A percentile compares a stretch with the other conserved stretches of the same genome.
These are phyloP conservation scores for Geophilus truncorum DNA, from an alignment of 2,888 invertebrate genomes.

Conservation along the genomic window DNA sequence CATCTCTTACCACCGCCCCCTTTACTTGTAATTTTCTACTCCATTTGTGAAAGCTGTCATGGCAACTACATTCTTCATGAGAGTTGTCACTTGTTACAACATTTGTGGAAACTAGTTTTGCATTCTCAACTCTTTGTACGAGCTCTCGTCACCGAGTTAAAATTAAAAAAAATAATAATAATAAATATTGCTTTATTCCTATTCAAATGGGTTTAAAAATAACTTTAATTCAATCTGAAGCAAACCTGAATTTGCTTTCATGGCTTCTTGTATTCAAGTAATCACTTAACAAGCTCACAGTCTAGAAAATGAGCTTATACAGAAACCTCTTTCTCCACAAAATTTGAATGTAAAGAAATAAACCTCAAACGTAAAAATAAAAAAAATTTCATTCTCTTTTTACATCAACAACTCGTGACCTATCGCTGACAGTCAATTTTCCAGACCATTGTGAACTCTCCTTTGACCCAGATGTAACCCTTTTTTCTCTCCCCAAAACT, in stretches of 20 bases:
- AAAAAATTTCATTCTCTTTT: background rate
- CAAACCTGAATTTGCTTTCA: constrained; percentile 1
- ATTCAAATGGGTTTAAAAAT: background rate
- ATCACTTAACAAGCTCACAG: background rate
- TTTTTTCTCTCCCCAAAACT: background rate
- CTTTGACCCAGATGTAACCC: background rate
- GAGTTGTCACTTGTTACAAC: background rate
- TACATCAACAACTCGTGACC: background rate
- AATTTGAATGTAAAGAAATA: no score
- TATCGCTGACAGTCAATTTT: background rate
- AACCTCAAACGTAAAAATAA: background rate
- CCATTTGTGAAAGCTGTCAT: constrained; percentile 2
- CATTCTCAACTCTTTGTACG: background rate
- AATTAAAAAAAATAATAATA: background rate
- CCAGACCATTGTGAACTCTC: background rate
- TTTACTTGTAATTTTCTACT: background rate
- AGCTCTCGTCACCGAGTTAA: background rate
- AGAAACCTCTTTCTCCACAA: background rate
- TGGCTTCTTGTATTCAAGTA: background rate
- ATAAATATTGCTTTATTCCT: background rate
- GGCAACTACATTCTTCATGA: background rate
- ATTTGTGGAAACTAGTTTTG: background rate
- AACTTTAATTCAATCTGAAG: background rate
- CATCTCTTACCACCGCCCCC: background rate
- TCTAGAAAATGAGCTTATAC: no score